Base-by-base conservation (phyloP, 92 coral and sea anemone genomes). In the Bergia sp. region DNA sequence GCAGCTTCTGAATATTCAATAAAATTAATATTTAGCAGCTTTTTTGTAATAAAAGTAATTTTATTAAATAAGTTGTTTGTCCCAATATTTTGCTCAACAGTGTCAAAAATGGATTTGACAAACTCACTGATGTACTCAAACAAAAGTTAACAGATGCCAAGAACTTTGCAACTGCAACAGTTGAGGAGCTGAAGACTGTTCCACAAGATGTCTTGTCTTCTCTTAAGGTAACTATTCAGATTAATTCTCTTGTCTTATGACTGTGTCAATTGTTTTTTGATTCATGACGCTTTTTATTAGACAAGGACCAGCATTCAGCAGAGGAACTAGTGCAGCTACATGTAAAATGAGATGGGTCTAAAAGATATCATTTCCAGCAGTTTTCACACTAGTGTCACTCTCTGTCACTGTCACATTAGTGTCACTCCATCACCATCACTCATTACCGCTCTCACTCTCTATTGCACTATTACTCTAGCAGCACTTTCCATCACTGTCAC, bases 131-230 rank as follows among this genome's bases (percentile, higher is more conserved):
- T 15, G 74, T 79, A 3, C 89, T 96, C 58, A 87, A 94, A 92
- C 85, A 74, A 65, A 96, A 96, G 87, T 79, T 96, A 49, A 8
- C 80, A 71, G 86, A 84, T 86, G 99, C 99, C 23, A 87, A 80
- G 79, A 90, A 95, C 39, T 96, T 96, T 88, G 96, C 92, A 12
- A 92, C 85, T 80, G 94, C 96, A 45, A 90, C 98, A 16, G 79
- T 93, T 38, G 87, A 73, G 5, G 99, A 96, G 81, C 94, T 96
- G 12, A 79, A 44, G 82, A 73, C 86, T 55, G 91, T 96, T 71
- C 99, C 99, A 49, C 99, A 96, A 73, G 99, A 96, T 75, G 89
- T 96, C 58, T 94, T 96, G 20, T 91, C 95, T 8, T 90, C 98
- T 4, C 85, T 94, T 3, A 79, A 94, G 96, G 98, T 96, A 53